These are phyloP conservation scores for Drosophila cognata DNA, from an alignment of 2,888 invertebrate genomes.

Conservation along the genomic window DNA sequence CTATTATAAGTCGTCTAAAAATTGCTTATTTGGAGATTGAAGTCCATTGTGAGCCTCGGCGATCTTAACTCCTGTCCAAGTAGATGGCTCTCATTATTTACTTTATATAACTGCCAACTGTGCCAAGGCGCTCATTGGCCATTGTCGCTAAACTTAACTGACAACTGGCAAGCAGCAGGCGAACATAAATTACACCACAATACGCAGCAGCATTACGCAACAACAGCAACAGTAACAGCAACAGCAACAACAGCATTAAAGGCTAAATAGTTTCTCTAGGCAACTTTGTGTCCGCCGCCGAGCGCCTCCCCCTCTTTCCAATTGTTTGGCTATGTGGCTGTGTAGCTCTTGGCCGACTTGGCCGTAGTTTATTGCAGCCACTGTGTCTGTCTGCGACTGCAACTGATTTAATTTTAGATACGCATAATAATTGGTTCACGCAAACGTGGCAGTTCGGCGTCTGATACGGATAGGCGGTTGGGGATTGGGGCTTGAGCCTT, in stretches of 20 bases:
- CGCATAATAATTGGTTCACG: constrained; percentile 69
- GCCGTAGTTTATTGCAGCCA: constrained; percentile 21
- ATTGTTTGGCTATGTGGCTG: constrained; percentile 14
- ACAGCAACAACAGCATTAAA: background rate
- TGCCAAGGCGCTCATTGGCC: constrained; percentile 28
- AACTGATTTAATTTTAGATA: constrained; percentile 77
- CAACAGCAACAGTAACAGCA: background rate
- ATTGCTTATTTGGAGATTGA: background rate
- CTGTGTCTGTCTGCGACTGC: constrained; percentile 34
- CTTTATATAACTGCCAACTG: constrained; percentile 13
- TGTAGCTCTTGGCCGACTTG: constrained; percentile 6
- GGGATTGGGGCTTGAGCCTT: background rate
- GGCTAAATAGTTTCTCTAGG: constrained; percentile 42
- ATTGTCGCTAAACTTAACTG: constrained; percentile 34
- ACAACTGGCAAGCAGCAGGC: constrained; percentile 43
- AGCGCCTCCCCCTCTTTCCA: background rate
- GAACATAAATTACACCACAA: constrained; percentile 67
- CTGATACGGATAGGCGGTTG: background rate
- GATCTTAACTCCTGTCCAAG: background rate
- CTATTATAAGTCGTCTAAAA: background rate
- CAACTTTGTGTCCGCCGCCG: background rate
- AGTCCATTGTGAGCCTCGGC: background rate
- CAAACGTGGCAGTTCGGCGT: constrained; percentile 6
- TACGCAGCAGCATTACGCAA: constrained; percentile 13
- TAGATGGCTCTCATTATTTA: background rate